Conservation (phyloP, 2,797 vertebrate species). For the Oreortyx pictus region DNA sequence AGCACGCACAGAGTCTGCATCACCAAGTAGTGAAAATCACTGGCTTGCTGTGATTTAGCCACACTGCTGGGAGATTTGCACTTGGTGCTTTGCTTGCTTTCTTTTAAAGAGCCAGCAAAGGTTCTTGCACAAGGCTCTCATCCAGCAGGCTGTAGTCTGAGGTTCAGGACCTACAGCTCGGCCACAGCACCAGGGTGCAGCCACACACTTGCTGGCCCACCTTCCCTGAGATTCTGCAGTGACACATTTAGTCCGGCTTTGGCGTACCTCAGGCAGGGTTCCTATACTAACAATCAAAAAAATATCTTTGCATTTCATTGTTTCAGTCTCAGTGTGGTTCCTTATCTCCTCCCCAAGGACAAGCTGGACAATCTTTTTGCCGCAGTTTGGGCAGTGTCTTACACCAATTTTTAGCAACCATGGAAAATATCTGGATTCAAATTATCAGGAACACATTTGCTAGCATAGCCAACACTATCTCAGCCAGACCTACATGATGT, state of each 20-base stretch:
- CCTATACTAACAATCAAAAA: not conserved
- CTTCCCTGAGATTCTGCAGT: not conserved
- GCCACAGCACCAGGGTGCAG: not conserved
- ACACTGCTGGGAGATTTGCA: fast-evolving
- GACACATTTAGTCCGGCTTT: not conserved
- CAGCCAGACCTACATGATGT: not conserved
- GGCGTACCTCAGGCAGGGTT: not conserved
- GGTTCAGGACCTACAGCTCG: not conserved
- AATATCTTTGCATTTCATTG: not conserved
- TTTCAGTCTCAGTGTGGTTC: not conserved
- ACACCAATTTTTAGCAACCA: not conserved
- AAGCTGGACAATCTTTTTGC: not conserved
- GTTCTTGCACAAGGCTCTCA: not conserved
- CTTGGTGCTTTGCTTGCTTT: not conserved
- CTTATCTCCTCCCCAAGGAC: not conserved
- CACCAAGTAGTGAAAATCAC: not conserved
- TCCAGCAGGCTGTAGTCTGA: not conserved
- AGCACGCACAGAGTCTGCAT: not conserved
- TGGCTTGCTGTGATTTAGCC: not conserved
- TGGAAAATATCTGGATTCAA: not conserved
- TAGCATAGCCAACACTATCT: not conserved
- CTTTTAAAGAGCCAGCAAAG: not conserved
- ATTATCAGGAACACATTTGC: not conserved
- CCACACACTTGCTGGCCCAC: fast-evolving
- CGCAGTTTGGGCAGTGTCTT: not conserved